phyloP scores from a whole-genome alignment of 2,797 vertebrate species.

The Malurus leucopterus region DNA sequence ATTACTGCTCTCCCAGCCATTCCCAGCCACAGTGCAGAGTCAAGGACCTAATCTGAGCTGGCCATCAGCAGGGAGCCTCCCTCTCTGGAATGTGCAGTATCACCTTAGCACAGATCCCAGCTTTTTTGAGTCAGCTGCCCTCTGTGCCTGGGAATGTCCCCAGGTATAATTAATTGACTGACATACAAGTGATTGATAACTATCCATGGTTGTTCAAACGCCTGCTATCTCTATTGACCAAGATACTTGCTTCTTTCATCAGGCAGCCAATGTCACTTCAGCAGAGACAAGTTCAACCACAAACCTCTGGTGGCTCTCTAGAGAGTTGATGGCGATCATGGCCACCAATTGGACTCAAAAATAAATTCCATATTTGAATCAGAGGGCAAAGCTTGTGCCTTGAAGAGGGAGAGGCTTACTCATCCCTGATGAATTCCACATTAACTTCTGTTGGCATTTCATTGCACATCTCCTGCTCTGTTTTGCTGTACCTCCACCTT shows the following conservation, averaged over 20 bases:
- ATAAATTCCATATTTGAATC: not conserved
- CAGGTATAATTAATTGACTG: not conserved
- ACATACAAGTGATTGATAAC: not conserved
- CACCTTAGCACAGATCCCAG: not conserved
- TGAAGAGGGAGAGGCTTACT: not conserved
- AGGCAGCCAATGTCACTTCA: not conserved
- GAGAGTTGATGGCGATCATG: not conserved
- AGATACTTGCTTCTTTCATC: not conserved
- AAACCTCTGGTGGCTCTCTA: not conserved
- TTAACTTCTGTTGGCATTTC: not conserved
- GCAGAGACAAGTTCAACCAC: not conserved
- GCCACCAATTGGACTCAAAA: not conserved
- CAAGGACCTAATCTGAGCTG: not conserved
- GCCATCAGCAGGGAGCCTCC: not conserved
- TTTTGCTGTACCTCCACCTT: not conserved
- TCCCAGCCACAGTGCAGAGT: not conserved
- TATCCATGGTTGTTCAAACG: not conserved
- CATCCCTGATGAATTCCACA: not conserved
- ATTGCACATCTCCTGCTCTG: not conserved
- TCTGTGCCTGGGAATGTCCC: not conserved
- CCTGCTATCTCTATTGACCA: not conserved
- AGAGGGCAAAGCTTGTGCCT: not conserved
- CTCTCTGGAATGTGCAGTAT: not conserved
- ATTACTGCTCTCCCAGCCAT: not conserved
- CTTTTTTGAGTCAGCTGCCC: not conserved